Evolutionary conservation across 92 coral and sea anemone species (phyloP).

Genomic region (Parazoanthus swiftii): DNA sequence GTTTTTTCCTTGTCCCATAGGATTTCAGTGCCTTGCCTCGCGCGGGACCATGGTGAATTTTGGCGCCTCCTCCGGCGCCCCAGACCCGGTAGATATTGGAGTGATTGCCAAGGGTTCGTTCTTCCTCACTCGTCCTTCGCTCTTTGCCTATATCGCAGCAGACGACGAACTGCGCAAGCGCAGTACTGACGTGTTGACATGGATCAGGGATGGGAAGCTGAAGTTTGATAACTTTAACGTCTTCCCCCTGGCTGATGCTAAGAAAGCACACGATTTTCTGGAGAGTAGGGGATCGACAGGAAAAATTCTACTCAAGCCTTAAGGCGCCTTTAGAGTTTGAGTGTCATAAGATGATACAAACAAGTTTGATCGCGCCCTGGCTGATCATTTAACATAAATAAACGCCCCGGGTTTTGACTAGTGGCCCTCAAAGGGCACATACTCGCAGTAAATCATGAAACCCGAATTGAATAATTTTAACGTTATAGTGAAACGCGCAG

Average conservation of each 20-base stretch:
- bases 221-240: constrained; percentile 54
- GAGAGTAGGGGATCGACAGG: constrained; percentile 66
- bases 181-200: constrained; percentile 60
- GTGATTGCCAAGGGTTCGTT: constrained; percentile 52
- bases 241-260: constrained; percentile 59
- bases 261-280: constrained; percentile 61
- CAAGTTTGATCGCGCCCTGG: no score
- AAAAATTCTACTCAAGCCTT: constrained; percentile 59
- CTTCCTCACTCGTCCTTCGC: constrained; percentile 49
- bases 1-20: constrained; percentile 26
- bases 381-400: no score
- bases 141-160: constrained; percentile 46
- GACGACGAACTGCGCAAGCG: constrained; percentile 58
- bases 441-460: no score
- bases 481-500: no score
- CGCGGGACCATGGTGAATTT: constrained; percentile 59
- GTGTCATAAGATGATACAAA: no score
- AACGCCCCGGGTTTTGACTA: no score
- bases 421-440: no score
- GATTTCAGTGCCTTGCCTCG: constrained; percentile 59
- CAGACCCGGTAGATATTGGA: constrained; percentile 52
- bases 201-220: constrained; percentile 56
- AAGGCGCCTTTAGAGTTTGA: neutral
- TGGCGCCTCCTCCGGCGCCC: constrained; percentile 63
- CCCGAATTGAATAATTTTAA: no score